phyloP scores from a whole-genome alignment of 2,888 invertebrate species.

The Netelia inedita region DNA sequence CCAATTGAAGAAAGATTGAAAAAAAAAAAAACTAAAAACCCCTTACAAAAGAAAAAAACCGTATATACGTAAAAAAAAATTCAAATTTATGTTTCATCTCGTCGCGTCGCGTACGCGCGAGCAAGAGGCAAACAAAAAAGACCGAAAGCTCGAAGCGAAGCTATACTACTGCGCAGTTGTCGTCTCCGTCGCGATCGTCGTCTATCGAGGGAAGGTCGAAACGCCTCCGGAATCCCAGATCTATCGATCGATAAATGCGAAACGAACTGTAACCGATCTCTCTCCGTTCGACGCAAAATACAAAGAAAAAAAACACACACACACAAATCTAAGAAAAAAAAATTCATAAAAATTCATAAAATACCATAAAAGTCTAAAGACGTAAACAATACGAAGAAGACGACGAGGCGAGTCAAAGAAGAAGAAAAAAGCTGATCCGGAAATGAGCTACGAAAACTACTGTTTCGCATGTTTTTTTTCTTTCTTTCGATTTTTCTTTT shows the following conservation, averaged over 20 bases:
- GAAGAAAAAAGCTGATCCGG: slow-evolving; percentile 52
- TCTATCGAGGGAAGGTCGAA: slow-evolving; percentile 35
- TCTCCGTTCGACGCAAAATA: not conserved
- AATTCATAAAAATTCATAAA: too few species aligned
- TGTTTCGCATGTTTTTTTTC: not conserved
- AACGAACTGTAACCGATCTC: not conserved
- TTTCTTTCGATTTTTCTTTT: too few species aligned
- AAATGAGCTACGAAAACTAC: not conserved
- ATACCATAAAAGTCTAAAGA: not conserved
- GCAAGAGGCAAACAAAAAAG: slow-evolving; percentile 63
- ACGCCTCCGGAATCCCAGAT: slow-evolving; percentile 44
- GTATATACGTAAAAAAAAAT: too few species aligned
- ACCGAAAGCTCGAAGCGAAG: slow-evolving; percentile 14
- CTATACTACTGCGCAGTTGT: slow-evolving; percentile 31
- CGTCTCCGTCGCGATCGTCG: not conserved
- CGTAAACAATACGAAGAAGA: slow-evolving; percentile 5
- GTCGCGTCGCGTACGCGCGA: not conserved
- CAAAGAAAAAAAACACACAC: not conserved
- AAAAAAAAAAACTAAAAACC: too few species aligned
- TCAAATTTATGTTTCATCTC: too few species aligned
- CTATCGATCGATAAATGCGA: not conserved
- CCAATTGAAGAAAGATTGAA: too few species aligned
- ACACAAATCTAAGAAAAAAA: not conserved
- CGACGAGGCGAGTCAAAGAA: slow-evolving; percentile 68
- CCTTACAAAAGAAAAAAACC: too few species aligned